A percentile compares a stretch with the other conserved stretches of the same genome.
These are phyloP conservation scores for Grallaria varia DNA, from an alignment of 2,113 vertebrate species.

Conservation along the genomic window DNA sequence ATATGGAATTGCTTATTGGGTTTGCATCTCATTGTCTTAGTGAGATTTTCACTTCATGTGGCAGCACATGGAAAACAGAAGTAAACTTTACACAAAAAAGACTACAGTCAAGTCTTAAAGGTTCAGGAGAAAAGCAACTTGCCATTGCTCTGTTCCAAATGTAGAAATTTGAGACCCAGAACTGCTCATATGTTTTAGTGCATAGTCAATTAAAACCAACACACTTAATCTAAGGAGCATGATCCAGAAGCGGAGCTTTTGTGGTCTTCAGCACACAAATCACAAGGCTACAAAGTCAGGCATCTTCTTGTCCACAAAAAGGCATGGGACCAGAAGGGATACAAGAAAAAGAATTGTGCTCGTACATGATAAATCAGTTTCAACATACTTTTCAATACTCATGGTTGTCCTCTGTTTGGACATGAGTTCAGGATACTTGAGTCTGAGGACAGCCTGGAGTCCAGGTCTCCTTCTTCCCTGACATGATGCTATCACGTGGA, in stretches of 20 bases:
- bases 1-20: neutral
- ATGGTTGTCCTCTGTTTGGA: neutral
- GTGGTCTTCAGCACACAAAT: neutral
- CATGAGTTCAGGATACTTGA: neutral
- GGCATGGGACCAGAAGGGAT: neutral
- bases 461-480: neutral
- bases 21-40: neutral
- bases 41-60: neutral
- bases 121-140: neutral
- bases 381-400: neutral
- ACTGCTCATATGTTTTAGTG: neutral
- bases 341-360: neutral
- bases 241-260: neutral
- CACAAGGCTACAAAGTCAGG: neutral
- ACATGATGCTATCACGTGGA: neutral
- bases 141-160: neutral
- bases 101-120: neutral
- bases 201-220: neutral
- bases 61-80: neutral
- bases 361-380: neutral
- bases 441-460: neutral
- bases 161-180: neutral
- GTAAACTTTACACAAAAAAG: neutral
- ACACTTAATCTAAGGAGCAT: neutral
- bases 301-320: neutral